Evolutionary conservation across 2,113 vertebrate genomes (phyloP).

Genomic region (Trogon surrucura): DNA sequence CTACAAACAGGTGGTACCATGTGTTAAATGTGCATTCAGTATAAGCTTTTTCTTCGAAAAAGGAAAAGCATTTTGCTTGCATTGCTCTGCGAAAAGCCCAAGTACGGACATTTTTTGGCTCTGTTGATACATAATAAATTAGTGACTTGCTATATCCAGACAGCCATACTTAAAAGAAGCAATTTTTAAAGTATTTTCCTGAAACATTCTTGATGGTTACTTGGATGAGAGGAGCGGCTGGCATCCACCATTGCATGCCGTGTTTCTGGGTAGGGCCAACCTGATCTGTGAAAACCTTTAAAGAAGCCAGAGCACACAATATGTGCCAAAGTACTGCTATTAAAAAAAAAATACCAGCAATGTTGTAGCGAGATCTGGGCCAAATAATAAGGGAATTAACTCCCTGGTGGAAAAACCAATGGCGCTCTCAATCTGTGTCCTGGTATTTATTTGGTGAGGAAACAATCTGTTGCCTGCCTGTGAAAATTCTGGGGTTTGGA

Average conservation of each 20-base stretch:
- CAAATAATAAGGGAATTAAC: not conserved
- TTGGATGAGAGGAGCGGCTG: not conserved
- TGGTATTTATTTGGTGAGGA: not conserved
- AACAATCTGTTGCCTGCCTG: not conserved
- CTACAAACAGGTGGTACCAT: fast-evolving
- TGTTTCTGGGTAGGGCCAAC: not conserved
- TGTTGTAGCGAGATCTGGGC: not conserved
- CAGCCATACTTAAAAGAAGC: not conserved
- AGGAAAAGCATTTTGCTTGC: not conserved
- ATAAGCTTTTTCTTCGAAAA: not conserved
- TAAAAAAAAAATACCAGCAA: not conserved
- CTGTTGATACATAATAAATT: not conserved
- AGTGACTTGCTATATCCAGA: not conserved
- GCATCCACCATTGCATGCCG: not conserved
- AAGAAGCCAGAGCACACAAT: not conserved
- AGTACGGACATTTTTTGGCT: not conserved
- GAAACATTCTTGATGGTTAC: not conserved
- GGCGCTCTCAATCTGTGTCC: not conserved
- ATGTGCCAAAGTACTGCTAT: not conserved
- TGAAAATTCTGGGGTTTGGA: not conserved
- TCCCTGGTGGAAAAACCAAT: not conserved
- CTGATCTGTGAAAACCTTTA: not conserved
- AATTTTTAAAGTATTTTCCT: not conserved
- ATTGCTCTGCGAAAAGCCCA: not conserved
- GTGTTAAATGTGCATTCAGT: not conserved